Base-by-base conservation (phyloP, 1,140 invertebrate genomes). In the Drosophila mayri region DNA sequence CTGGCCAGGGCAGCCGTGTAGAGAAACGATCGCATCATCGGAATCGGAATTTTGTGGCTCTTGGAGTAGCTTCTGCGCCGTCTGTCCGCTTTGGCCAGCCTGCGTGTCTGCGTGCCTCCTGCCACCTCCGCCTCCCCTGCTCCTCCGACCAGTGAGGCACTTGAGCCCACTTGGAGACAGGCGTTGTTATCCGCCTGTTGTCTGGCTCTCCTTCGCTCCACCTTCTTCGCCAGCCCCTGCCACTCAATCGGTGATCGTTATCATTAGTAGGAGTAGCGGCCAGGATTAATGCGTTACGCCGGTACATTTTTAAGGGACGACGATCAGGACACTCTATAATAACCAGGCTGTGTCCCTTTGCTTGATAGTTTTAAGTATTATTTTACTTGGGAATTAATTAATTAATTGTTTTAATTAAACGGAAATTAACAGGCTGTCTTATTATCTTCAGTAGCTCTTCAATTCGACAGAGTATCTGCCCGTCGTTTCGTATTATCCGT, bases 91-190 rank as follows among this genome's bases (percentile, higher is more conserved):
- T 86, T 81, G 66, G 66, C 72, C 83, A 87, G 83, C 83, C 83
- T 88, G 83, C 83, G 81, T 87, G 83, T 88, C 83, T 87, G 81
- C 68, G 37, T 49, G 40, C 44, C 44, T 79, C 44, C 47, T 66
- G 60, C 52, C 58, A 14, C 73, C 80, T 58, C 40, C 30, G 9
- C 58, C 38, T 20, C n/a, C 35, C 28, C 6, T 30, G 8, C 32
- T 25, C 59, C 14, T 38, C 40, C 52, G 12, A 20, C 14, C 59
- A 18, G 35, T 35, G 37, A 54, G 71, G 64, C 67, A 88, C 84
- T 90, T 90, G 80, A 88, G 85, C 60, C 80, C 85, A 88, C 85
- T 88, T 84, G 76, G 77, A 88, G 84, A 88, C 80, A 88, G 67
- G 76, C 84, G 80, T 68, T 78, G 55, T 63, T 76, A 66, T 78